Evolutionary conservation across 2,113 vertebrate genomes (phyloP), one percentile per base, ranked within the genome.

Genomic region (Ascaphus truei): DNA sequence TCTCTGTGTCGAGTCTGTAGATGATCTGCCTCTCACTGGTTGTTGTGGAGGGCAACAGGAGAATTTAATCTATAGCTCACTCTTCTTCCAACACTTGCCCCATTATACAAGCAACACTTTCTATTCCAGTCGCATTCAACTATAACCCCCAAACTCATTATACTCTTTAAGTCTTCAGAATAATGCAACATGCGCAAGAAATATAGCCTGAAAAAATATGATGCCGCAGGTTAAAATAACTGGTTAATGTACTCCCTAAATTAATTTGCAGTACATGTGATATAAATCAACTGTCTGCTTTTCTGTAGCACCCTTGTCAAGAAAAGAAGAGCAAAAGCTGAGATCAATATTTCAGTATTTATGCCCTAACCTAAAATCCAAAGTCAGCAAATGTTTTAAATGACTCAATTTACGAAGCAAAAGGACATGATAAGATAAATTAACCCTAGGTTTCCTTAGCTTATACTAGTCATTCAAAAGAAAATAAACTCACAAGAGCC

Each of bases 321-420:
- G 18, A 34, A 47, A 56, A 67, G 36, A 57, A 57, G 51, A 45
- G 64, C 51, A 41, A 29, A 23, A 47, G 26, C 55, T 34, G 43
- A 25, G 29, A 67, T 67, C 52, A 67, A 67, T 67, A 55, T 41
- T 66, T 55, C 26, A 67, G 64, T 67, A 57, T 45, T 67, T 67
- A 67, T 67, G 52, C 37, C 36, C 47, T 39, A 33, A 57, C 64
- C 39, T 57, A 57, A 67, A 67, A 45, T 57, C 51, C 47, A 57
- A 67, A 57, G 52, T 67, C 64, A 67, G 64, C 64, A 67, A 22
- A 55, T 57, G 34, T 39, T 41, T 47, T 57, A 67, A 67, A 67
- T 56, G 41, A 66, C 63, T 43, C 37, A 57, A 67, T 67, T 57
- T 67, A 47, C 57, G 33, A 47, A 20, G 2, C 27, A 45, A 67